Conservation (phyloP, 2,888 invertebrate species). For the Lottia scabra region DNA sequence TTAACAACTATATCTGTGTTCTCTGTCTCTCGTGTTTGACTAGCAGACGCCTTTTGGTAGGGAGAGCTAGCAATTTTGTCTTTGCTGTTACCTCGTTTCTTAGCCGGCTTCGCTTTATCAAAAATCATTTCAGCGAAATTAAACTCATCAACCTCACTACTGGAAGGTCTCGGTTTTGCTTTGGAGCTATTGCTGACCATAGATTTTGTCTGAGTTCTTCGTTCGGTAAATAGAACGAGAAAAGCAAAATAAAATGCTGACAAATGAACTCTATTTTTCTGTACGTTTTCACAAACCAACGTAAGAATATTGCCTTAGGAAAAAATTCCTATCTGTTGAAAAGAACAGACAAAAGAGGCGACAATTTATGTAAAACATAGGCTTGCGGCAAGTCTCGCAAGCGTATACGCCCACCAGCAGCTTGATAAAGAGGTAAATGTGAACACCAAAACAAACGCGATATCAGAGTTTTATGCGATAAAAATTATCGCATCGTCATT, state of each 20-base stretch:
- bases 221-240: neutral
- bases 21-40: neutral
- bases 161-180: neutral
- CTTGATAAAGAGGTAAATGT: no score
- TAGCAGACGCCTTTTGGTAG: neutral
- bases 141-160: constrained; percentile 1
- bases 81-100: neutral
- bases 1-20: neutral
- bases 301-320: constrained; percentile 1
- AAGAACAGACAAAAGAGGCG: neutral
- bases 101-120: neutral
- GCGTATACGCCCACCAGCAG: no score
- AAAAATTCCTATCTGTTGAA: neutral
- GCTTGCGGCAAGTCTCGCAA: no score
- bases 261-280: neutral
- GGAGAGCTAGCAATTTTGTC: neutral
- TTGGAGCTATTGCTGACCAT: neutral
- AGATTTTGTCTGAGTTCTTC: no score
- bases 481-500: no score
- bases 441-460: no score
- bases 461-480: no score
- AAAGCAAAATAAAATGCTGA: neutral
- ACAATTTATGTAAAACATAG: neutral
- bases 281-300: constrained; percentile 5
- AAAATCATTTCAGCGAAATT: neutral